Percentiles rank a stretch among this genome's conserved stretches.
These are phyloP conservation scores for Tiliqua scincoides DNA, from an alignment of 2,113 vertebrate species.

Conservation along the genomic window DNA sequence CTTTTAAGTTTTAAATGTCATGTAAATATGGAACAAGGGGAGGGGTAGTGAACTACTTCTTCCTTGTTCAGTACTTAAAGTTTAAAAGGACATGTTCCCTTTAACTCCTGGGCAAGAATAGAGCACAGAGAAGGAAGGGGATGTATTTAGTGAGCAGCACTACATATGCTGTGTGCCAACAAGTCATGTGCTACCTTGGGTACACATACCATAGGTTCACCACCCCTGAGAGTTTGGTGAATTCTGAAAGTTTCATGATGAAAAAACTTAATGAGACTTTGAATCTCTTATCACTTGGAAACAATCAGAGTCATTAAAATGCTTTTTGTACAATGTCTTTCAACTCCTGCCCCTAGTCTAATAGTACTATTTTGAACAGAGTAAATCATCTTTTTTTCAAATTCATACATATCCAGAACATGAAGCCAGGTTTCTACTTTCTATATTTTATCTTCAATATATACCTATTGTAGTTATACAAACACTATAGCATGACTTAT, in stretches of 20 bases:
- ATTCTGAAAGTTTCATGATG: conserved; percentile 8
- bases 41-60: no score
- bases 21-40: no score
- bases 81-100: no score
- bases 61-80: no score
- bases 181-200: no score
- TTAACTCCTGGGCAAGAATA: no score
- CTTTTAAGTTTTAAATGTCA: no score
- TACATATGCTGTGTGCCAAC: no score
- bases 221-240: background rate
- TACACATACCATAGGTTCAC: no score
- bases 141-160: no score
- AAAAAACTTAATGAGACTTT: no score
- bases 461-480: background rate
- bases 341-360: conserved; percentile 3
- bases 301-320: conserved; percentile 15
- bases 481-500: background rate
- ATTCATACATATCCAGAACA: conserved; percentile 21
- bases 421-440: background rate
- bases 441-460: background rate
- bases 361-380: conserved; percentile 13
- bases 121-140: no score
- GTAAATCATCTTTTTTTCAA: background rate
- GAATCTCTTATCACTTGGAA: background rate
- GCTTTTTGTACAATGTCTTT: background rate